Conservation (phyloP, 2,113 vertebrate species). For the Malurus cyaneus region DNA sequence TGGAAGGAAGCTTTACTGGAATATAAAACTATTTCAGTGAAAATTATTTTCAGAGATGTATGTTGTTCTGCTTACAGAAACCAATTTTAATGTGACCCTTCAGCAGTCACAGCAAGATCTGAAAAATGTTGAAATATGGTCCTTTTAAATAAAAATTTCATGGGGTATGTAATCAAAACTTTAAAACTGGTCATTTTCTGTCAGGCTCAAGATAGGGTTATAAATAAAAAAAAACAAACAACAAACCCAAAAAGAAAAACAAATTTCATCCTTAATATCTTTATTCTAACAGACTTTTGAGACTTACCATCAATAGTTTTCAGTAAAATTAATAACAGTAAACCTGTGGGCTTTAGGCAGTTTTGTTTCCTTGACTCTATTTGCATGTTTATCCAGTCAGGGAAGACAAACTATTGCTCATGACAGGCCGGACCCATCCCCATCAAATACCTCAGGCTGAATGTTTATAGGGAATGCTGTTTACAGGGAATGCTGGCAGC, state of each 20-base stretch:
- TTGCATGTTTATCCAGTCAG: background rate
- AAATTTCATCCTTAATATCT: background rate
- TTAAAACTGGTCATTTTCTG: background rate
- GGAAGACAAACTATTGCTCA: background rate
- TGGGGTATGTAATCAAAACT: background rate
- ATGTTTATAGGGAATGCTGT: background rate
- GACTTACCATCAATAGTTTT: background rate
- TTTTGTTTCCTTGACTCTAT: background rate
- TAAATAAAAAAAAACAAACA: background rate
- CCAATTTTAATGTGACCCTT: background rate
- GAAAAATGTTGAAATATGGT: background rate
- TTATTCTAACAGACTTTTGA: background rate
- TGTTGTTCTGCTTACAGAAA: background rate
- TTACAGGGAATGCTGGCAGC: background rate
- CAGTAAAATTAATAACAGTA: background rate
- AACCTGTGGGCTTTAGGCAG: background rate
- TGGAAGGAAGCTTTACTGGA: background rate
- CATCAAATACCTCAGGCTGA: background rate
- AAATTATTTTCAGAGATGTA: background rate
- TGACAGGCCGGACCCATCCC: background rate
- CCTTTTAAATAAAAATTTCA: background rate
- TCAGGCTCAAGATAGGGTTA: background rate
- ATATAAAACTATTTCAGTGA: background rate
- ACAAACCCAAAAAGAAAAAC: background rate
- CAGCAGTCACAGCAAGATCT: background rate